Base-by-base conservation (phyloP, 2,888 invertebrate genomes). In the Drosophila kambysellisi region DNA sequence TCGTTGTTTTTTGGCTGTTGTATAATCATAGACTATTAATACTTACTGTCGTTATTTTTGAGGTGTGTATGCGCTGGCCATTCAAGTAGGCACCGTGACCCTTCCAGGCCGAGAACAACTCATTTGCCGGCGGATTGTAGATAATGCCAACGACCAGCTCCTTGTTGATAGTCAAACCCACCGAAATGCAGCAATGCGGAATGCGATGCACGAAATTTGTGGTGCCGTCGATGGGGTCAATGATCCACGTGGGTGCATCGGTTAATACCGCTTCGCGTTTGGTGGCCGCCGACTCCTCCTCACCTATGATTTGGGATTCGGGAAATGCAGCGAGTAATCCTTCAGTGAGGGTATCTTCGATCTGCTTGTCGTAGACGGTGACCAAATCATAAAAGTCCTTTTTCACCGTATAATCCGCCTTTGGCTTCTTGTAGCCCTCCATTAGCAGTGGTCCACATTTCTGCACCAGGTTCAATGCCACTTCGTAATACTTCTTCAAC, bases 221-320 rank as follows among this genome's bases (percentile, higher is more conserved):
- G 4, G 97, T 98, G 35, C 98, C 98, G 93, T 98, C 98, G 60
- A 98, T 96, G 7, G 97, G 97, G 93, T 98, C 97, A 73, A 97
- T 96, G 62, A 97, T 95, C 97, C 97, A 97, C 0, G 97, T 98
- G 29, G 97, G 97, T 15, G 94, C 95, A 90, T 96, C 95, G 0
- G 96, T 97, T 78, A 97, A 93, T 25, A 80, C 85, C 0, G 88
- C 78, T 4, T 92, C 92, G 0, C 86, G 81, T 32, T 91, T 88
- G 12, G 68, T 79, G 0, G 91, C 94, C 0, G 92, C 90, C 5
- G 91, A 90, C 54, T 92, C 91, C 92, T 98, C 97, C 92, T 98
- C 98, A 4, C 96, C 97, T 76, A 98, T 97, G 89, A 97, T 96
- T 91, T 95, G 95, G 84, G 96, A 96, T 75, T 94, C 92, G 3